Base-by-base conservation (phyloP, 2,888 invertebrate species). In the Leptinotarsa tumamoca region DNA sequence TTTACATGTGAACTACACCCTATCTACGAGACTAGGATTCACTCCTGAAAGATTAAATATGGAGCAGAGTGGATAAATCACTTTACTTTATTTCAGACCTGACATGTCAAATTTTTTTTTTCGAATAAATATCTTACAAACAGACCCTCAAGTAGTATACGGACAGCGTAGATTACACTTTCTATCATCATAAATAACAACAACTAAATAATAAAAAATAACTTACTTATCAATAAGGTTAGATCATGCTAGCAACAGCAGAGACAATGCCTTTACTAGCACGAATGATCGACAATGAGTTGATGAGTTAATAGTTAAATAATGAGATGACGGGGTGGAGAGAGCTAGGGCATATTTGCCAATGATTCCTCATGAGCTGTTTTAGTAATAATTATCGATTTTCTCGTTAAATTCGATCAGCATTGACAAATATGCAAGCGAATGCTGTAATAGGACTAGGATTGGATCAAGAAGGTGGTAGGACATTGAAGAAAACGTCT, bases 11-110 rank as follows among this genome's bases (percentile, higher is more conserved):
- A 81, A 83, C 83, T 84, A 85, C 79, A 85, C 82, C 83, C 85
- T 87, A 87, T 85, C 83, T 86, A 86, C 83, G 82, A 86, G 87
- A 88, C 87, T 88, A 88, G 87, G 85, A 85, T 83, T 82, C 84
- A 85, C 84, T 84, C 85, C 81, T 80, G 68, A 76, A 82, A 79
- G 83, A 74, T 72, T 79, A 68, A 68, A 52, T 27, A 33, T 56
- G 27, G 27, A n/a, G 33, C 56, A 23, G 58, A 70, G 58, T 70
- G n/a, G 33, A 54, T 58, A 50, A 70, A 18, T 77, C 70, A 43
- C 43, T 43, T 43, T 43, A 76, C 78, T 76, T 79, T 76, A 68
- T 71, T 52, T 74, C 68, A 78, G 78, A 78, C 74, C 80, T 74
- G 78, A 76, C 73, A 73, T 75, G 83, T 82, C 82, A 83, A 83